Evolutionary conservation across 2,113 vertebrate species (phyloP).

Genomic region (Nipponia nippon): DNA sequence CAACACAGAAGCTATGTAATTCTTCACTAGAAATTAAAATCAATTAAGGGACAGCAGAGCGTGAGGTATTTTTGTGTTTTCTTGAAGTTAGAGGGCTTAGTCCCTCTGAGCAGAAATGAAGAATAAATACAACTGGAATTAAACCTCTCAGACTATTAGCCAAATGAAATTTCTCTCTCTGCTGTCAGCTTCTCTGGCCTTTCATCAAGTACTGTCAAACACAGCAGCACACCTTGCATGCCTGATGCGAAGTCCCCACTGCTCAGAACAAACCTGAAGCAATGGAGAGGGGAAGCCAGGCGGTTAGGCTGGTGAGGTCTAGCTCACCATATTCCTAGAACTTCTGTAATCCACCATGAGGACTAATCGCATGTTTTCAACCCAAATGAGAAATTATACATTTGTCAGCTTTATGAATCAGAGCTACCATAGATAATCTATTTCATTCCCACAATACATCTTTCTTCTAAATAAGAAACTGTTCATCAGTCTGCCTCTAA

Average conservation of each 20-base stretch:
- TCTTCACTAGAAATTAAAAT: neutral
- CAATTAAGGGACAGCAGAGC: neutral
- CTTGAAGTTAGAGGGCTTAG: neutral
- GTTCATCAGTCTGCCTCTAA: neutral
- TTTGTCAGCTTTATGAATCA: neutral
- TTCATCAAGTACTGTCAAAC: neutral
- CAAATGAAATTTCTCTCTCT: neutral
- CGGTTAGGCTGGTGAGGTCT: accelerated
- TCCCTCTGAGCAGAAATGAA: neutral
- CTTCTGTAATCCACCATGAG: accelerated
- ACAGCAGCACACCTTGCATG: neutral
- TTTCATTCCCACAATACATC: neutral
- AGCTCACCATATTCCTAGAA: accelerated
- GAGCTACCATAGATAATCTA: neutral
- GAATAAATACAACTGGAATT: neutral
- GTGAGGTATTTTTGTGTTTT: neutral
- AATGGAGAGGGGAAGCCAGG: neutral
- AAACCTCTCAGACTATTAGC: neutral
- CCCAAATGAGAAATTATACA: neutral
- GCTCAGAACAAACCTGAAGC: neutral
- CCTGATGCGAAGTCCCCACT: neutral
- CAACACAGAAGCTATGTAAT: neutral
- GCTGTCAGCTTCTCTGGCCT: neutral
- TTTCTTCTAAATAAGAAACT: neutral
- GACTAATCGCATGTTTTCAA: accelerated